Base-by-base conservation (phyloP, 2,113 vertebrate genomes). In the Tragelaphus imberbis region DNA sequence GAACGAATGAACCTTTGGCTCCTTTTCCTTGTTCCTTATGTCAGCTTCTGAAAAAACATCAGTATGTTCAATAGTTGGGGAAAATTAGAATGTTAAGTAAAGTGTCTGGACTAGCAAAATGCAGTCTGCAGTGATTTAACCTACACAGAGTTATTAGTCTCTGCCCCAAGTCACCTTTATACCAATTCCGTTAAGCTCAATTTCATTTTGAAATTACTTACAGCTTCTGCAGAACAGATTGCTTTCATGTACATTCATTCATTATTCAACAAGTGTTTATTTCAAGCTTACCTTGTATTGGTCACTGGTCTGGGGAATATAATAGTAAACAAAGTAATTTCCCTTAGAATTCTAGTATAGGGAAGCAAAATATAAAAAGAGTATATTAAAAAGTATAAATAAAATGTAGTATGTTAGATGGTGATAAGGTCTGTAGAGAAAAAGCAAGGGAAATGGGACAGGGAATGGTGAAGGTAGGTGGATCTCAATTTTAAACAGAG, bases 161-260 rank as follows among this genome's bases (percentile, higher is more conserved):
- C 13, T 88, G 1, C 0, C 16, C 11, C 27, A 59, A 63, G 63
- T 84, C 88, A 94, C 36, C 17, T 89, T 95, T 80, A 91, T 27
- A 90, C 27, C 56, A 84, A 81, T 77, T 44, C 15, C 44, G 90
- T 77, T 93, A 61, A 12, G 23, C 53, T 96, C 65, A 25, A 87
- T 95, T 93, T 96, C 47, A 25, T 92, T 90, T 68, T 53, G 33
- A 95, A 92, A 77, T 86, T 81, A 81, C 17, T 59, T 93, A 63
- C 1, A 30, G 33, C 2, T 94, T 80, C 47, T 75, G 17, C 11
- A 84, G 17, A 89, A 84, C 9, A 96, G 14, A 81, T 3, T 2
- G 44, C 3, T 94, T 92, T 82, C 15, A 63, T n/a, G 15, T n/a
- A 44, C 36, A 33, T 90, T 81, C 19, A 81, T 61, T 84, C n/a